These are phyloP conservation scores for Philonicus albiceps DNA, from an alignment of 2,888 invertebrate genomes.

Conservation along the genomic window DNA sequence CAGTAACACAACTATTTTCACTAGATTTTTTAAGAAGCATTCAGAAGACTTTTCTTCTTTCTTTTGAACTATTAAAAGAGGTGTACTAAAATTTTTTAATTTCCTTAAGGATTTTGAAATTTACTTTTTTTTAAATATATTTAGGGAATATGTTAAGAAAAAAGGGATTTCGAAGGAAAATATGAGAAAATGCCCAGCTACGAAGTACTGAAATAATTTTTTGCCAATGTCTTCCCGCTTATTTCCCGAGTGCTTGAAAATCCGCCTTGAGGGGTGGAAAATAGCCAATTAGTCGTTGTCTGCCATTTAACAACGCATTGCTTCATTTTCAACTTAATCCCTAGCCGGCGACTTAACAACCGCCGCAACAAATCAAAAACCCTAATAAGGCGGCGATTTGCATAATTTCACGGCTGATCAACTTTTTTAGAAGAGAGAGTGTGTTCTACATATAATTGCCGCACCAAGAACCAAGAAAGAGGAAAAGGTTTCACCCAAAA, in stretches of 20 bases:
- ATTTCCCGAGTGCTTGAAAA: not conserved
- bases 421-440: not conserved
- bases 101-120: too few species aligned
- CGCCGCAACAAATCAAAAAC: not conserved
- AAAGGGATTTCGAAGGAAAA: too few species aligned
- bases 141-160: too few species aligned
- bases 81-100: too few species aligned
- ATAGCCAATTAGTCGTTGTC: not conserved
- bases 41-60: too few species aligned
- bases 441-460: not conserved
- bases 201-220: too few species aligned
- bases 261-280: not conserved
- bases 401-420: conserved; percentile 34
- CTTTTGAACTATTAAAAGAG: too few species aligned
- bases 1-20: too few species aligned
- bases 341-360: not conserved
- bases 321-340: not conserved
- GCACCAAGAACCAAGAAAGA: not conserved
- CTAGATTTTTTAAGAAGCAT: too few species aligned
- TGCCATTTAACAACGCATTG: not conserved
- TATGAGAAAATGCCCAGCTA: too few species aligned
- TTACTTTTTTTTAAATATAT: too few species aligned
- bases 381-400: conserved; percentile 11
- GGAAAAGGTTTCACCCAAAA: not conserved
- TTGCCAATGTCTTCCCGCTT: too few species aligned